Evolutionary conservation across 2,113 vertebrate genomes (phyloP), one percentile per base, ranked within the genome.

Genomic region (Merops nubicus): DNA sequence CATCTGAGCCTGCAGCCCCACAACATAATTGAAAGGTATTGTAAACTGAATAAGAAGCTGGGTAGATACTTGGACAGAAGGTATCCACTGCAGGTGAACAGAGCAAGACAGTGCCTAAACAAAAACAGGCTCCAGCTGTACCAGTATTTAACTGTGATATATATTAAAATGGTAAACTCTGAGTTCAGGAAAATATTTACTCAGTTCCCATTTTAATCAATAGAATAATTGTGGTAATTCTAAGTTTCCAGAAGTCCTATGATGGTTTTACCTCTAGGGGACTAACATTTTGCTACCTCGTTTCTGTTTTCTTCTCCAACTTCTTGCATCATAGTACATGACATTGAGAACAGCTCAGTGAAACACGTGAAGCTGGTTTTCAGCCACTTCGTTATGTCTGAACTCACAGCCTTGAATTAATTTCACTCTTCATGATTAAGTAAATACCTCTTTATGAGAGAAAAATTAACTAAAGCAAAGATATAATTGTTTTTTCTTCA

Each of bases 401-500:
- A 91, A 84, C 34, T 84, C 82, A 36, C 25, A 90, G 88, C 10
- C 85, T 77, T 64, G 28, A 89, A 87, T 91, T 93, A 88, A 48
- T 96, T 97, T 97, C 91, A 81, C 59, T 93, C 64, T 95, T 97
- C 74, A 22, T 79, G 45, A 63, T 92, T 83, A 91, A 96, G 67
- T 88, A 82, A 96, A 95, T 92, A 84, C 21, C 43, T 96, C 78
- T 88, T 92, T 92, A 42, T 51, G 51, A 80, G 79, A 89, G 33
- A 96, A 81, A 97, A 97, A 97, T 68, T 85, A 93, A 69, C 74
- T 92, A 63, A 78, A 90, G 45, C n/a, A 85, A 95, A 93, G 83
- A 96, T 94, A 94, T 89, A 97, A 97, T 95, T 97, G 70, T 80
- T 95, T 95, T 95, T 94, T 92, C 53, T 88, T 82, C 51, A 72